A percentile compares a stretch with the other conserved stretches of the same genome.
phyloP scores from a whole-genome alignment of 37 sponge, comb jelly and placozoan species.

The Geodia barretti region DNA sequence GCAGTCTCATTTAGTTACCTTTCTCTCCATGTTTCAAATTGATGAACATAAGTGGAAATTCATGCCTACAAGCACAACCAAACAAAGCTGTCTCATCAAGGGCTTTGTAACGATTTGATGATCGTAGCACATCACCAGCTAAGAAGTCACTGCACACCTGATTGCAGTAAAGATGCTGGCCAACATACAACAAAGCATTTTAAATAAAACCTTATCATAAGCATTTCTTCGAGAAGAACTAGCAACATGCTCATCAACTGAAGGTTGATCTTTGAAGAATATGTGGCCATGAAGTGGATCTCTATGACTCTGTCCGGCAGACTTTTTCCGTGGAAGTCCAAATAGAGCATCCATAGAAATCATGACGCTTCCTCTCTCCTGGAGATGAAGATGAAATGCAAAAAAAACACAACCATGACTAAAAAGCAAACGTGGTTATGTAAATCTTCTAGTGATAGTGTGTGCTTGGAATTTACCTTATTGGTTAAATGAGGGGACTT shows the following conservation, averaged over 20 bases:
- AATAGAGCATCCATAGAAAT: slow-evolving; percentile 39
- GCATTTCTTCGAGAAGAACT: background rate
- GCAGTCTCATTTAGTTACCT: background rate
- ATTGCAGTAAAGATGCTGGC: background rate
- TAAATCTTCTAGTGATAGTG: background rate
- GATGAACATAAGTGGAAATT: slow-evolving; percentile 25
- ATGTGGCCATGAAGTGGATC: slow-evolving; percentile 7
- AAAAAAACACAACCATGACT: background rate
- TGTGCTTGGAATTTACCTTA: background rate
- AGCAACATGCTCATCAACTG: slow-evolving; percentile 22
- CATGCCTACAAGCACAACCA: slow-evolving; percentile 47
- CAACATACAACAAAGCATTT: background rate
- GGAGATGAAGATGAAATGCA: no score
- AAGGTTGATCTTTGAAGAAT: slow-evolving; percentile 6
- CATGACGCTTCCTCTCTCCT: slow-evolving; percentile 4
- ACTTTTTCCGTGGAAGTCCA: slow-evolving; percentile 33
- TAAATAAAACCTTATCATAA: background rate
- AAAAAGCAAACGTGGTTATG: background rate
- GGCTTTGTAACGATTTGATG: slow-evolving; percentile 13
- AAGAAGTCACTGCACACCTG: slow-evolving; percentile 24
- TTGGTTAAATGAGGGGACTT: background rate
- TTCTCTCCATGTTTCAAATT: slow-evolving; percentile 42
- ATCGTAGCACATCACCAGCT: slow-evolving; percentile 18
- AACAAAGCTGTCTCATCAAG: slow-evolving; percentile 42
- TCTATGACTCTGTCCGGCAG: slow-evolving; percentile 4